Conservation (phyloP, 2,888 invertebrate genomes). For the Napeogenes sylphis region DNA sequence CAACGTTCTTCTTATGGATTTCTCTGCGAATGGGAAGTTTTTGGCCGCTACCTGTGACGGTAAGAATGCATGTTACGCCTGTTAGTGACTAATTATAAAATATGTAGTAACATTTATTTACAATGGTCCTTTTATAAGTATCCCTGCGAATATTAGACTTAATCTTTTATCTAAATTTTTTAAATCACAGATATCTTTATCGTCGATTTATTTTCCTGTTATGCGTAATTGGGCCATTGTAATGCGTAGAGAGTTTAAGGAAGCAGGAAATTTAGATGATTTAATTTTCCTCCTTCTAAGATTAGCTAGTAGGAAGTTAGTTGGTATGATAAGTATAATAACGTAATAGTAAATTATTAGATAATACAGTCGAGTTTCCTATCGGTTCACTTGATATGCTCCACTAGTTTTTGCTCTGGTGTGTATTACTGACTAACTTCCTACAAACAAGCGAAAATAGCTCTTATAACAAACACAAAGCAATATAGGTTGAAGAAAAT, state of each 20-base stretch:
- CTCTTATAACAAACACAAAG: slow-evolving; percentile 12
- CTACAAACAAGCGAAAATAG: slow-evolving; percentile 15
- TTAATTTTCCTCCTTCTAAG: no score
- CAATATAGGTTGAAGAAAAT: neutral
- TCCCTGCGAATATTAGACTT: neutral
- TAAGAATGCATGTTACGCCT: slow-evolving; percentile 59
- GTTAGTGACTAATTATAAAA: neutral
- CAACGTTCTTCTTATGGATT: slow-evolving; percentile 85
- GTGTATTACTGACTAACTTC: slow-evolving; percentile 20
- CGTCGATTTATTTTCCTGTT: no score
- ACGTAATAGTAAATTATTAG: slow-evolving; percentile 21
- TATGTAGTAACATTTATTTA: neutral
- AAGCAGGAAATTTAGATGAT: slow-evolving; percentile 4
- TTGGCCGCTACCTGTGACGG: slow-evolving; percentile 91
- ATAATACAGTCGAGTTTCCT: slow-evolving; percentile 23
- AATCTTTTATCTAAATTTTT: neutral
- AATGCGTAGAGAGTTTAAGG: slow-evolving; percentile 7
- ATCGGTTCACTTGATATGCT: slow-evolving; percentile 25
- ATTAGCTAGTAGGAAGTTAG: slow-evolving; percentile 18
- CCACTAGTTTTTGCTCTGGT: slow-evolving; percentile 27
- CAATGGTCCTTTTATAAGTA: neutral
- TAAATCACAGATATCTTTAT: neutral
- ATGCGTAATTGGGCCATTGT: slow-evolving; percentile 6
- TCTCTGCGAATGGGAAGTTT: slow-evolving; percentile 91
- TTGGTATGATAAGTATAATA: slow-evolving; percentile 13